A percentile compares a stretch with the other conserved stretches of the same genome.
Evolutionary conservation across 2,113 vertebrate genomes (phyloP).

Genomic region (Erythrolamprus reginae): DNA sequence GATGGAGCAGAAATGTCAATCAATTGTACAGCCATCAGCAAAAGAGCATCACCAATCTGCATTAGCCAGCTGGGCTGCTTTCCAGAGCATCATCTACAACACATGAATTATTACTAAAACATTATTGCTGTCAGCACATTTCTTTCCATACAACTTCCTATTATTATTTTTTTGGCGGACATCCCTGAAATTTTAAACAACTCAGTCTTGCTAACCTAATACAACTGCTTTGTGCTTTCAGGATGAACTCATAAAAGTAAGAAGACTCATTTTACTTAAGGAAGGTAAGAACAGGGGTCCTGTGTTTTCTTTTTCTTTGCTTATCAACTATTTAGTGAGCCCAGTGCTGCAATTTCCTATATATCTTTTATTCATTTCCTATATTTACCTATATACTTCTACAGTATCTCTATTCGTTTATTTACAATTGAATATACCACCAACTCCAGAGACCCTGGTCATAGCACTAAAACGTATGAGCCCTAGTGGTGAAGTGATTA

Average conservation of each 20-base stretch:
- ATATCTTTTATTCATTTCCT: not conserved
- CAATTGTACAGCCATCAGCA: constrained; percentile 39
- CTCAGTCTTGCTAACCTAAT: constrained; percentile 57
- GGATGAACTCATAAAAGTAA: constrained; percentile 50
- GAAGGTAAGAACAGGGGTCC: not conserved
- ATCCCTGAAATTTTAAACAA: constrained; percentile 69
- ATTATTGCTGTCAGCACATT: constrained; percentile 70
- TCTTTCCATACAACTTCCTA: constrained; percentile 58
- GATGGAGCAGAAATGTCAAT: constrained; percentile 53
- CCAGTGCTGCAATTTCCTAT: constrained; percentile 21
- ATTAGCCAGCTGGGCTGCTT: constrained; percentile 59
- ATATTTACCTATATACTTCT: not conserved
- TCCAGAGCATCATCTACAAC: constrained; percentile 60
- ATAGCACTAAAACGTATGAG: not conserved
- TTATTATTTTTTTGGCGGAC: constrained; percentile 64
- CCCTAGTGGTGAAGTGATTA: not conserved
- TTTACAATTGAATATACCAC: not conserved
- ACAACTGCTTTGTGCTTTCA: constrained; percentile 50
- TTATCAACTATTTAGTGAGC: constrained; percentile 28
- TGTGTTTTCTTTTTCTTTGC: not conserved
- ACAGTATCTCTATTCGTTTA: not conserved
- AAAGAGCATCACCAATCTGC: constrained; percentile 48
- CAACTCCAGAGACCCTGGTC: not conserved
- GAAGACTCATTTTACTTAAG: constrained; percentile 37
- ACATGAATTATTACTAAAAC: constrained; percentile 64